phyloP scores from a whole-genome alignment of 2,113 vertebrate genomes.

The Cheirogaleus medius region DNA sequence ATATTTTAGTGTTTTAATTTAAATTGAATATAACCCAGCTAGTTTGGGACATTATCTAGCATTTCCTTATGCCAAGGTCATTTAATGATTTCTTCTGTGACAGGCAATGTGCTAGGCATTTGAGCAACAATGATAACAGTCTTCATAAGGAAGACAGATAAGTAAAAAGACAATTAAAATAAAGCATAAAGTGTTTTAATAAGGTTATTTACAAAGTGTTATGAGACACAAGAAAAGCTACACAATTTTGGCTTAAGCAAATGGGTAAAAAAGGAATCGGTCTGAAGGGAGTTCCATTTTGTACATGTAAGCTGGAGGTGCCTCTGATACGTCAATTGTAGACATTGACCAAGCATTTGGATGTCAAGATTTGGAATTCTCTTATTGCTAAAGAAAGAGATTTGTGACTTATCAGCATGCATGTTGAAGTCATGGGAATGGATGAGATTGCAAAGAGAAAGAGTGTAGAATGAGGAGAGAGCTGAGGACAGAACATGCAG shows the following conservation, averaged over 20 bases:
- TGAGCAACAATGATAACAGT: neutral
- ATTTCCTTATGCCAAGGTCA: neutral
- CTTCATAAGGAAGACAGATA: neutral
- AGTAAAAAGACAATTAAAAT: neutral
- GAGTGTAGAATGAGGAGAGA: neutral
- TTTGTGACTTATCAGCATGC: neutral
- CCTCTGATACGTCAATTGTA: neutral
- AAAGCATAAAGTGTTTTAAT: neutral
- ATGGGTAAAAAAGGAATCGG: neutral
- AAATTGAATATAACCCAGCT: neutral
- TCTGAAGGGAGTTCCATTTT: neutral
- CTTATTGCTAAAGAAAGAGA: neutral
- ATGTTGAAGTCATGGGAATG: neutral
- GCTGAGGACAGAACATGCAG: neutral
- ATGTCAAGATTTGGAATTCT: neutral
- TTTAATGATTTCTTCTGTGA: neutral
- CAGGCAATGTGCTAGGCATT: neutral
- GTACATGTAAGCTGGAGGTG: neutral
- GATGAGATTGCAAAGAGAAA: neutral
- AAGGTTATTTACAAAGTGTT: neutral
- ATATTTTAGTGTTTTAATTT: neutral
- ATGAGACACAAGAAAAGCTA: neutral
- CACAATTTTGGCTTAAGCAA: neutral
- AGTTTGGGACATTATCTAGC: neutral
- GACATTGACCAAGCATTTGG: neutral